A percentile compares a stretch with the other conserved stretches of the same genome.
Evolutionary conservation across 2,888 invertebrate species (phyloP).

Genomic region (Mythimna albipuncta): DNA sequence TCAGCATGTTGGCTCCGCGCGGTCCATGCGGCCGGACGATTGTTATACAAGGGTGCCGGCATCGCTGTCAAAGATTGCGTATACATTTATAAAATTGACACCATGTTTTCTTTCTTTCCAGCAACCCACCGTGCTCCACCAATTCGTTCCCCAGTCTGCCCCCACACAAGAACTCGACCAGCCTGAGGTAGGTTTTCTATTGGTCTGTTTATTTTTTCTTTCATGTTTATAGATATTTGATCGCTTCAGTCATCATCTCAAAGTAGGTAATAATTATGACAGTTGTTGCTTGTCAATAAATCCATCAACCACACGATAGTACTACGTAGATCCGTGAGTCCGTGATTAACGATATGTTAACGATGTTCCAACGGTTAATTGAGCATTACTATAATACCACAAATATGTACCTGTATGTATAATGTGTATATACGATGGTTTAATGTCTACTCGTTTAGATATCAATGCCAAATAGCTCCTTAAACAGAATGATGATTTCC

Average conservation of each 20-base stretch:
- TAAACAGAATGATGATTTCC: slow-evolving; percentile 23
- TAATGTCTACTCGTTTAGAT: slow-evolving; percentile 10
- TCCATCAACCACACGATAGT: slow-evolving; percentile 7
- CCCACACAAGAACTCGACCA: slow-evolving; percentile 88
- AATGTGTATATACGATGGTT: slow-evolving; percentile 15
- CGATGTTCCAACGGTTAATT: slow-evolving; percentile 29
- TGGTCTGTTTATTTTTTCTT: neutral
- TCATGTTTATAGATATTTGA: neutral
- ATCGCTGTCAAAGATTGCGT: slow-evolving; percentile 20
- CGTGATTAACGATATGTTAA: slow-evolving; percentile 31
- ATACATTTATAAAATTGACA: slow-evolving; percentile 17
- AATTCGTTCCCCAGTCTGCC: slow-evolving; percentile 86
- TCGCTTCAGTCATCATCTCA: slow-evolving; percentile 9
- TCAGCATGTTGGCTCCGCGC: slow-evolving; percentile 66
- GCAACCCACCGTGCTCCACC: slow-evolving; percentile 84
- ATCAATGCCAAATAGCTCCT: slow-evolving; percentile 15
- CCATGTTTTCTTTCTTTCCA: slow-evolving; percentile 67
- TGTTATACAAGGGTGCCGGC: slow-evolving; percentile 40
- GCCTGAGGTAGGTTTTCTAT: slow-evolving; percentile 77
- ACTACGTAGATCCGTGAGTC: slow-evolving; percentile 3
- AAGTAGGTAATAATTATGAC: neutral
- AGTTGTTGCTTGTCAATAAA: slow-evolving; percentile 24
- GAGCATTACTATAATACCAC: slow-evolving; percentile 16
- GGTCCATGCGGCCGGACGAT: slow-evolving; percentile 64
- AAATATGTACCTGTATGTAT: slow-evolving; percentile 5